Percentiles rank a stretch among this genome's conserved stretches.
These are phyloP conservation scores for Cacatua alba DNA, from an alignment of 2,113 vertebrate genomes.

Conservation along the genomic window DNA sequence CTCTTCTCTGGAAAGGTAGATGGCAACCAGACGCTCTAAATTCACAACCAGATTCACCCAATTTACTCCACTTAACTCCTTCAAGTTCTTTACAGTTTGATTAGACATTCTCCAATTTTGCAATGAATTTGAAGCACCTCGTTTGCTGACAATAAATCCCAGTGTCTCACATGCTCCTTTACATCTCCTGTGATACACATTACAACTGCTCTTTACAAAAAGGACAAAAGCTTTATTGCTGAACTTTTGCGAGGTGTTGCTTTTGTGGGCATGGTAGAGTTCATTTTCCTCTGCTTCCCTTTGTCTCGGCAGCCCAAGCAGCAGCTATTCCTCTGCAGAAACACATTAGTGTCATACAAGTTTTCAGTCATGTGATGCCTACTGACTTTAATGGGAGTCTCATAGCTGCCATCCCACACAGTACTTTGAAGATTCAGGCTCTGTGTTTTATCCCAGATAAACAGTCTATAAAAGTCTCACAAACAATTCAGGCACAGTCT, in stretches of 20 bases:
- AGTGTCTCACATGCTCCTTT: neutral
- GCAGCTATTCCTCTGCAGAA: neutral
- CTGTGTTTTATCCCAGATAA: constrained; percentile 6
- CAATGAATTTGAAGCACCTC: neutral
- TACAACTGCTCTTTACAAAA: neutral
- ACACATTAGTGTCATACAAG: neutral
- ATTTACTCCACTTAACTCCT: neutral
- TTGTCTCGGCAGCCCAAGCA: neutral
- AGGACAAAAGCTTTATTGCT: neutral
- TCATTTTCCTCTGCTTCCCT: neutral
- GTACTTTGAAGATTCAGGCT: neutral
- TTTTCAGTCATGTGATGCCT: neutral
- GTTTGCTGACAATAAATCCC: neutral
- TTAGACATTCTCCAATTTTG: neutral
- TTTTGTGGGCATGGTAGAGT: neutral
- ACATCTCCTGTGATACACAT: neutral
- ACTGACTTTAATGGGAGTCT: neutral
- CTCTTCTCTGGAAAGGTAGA: neutral
- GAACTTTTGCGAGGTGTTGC: neutral
- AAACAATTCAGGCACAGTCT: neutral
- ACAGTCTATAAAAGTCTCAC: neutral
- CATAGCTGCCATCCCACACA: neutral
- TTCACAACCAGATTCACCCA: neutral
- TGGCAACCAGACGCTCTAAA: neutral
- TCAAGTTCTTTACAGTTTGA: neutral